Base-by-base conservation (phyloP, 2,113 vertebrate species). In the Dicerorhinus sumatrensis region DNA sequence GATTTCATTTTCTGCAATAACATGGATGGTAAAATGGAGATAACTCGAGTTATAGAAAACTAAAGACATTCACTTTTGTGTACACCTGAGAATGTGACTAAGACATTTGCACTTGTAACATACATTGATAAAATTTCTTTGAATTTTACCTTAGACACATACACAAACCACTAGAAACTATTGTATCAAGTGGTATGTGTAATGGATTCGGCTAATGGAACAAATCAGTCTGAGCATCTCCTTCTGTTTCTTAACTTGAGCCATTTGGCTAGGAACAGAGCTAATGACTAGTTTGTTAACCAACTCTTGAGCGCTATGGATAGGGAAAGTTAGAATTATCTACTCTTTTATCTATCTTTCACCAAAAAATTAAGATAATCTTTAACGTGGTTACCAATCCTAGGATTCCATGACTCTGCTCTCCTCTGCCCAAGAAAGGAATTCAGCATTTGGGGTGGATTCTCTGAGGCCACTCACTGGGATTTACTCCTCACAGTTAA, bases 1-100 rank as follows among this genome's bases (percentile, higher is more conserved):
- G 36, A 91, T 93, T 97, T 90, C 14, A 33, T 84, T 80, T 92
- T 83, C 72, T 84, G 1, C 20, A 83, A 29, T 65, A 76, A 89
- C 36, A 23, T 85, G 33, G 48, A 62, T 85, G 17, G 16, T 31
- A 62, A 91, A 36, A 75, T 62, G 18, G 16, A 88, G 51, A 89
- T 84, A 73, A 91, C 62, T 56, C 10, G 3, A 86, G 69, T 54
- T 60, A 62, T 2, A 67, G 33, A 46, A 95, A 97, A 75, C 72
- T 56, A 69, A 89, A 81, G 46, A 77, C 2, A 58, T 20, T 51
- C 83, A n/a, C 75, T 80, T 75, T 94, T 77, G 31, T 39, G 54
- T 39, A 31, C 2, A 69, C 51, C 27, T 81, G 23, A 29, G 27
- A 87, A 77, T 73, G 18, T 92, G 23, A 85, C 54, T 77, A 94